Percentiles rank a stretch among this genome's conserved stretches.
phyloP scores from a whole-genome alignment of 2,113 vertebrate species.

The Egretta garzetta region DNA sequence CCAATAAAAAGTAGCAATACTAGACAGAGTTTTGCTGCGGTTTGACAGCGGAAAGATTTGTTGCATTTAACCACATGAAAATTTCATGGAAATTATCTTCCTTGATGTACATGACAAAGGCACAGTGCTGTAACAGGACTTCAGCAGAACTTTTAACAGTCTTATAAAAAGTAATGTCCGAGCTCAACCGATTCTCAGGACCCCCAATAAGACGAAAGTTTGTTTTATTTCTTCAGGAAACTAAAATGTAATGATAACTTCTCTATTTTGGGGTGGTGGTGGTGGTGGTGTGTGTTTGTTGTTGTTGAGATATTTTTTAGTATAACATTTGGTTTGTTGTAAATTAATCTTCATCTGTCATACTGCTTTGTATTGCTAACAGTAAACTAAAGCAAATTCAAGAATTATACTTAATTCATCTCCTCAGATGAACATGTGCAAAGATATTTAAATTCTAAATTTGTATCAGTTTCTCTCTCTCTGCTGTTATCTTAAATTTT shows the following conservation, averaged over 20 bases:
- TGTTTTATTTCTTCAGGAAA: neutral
- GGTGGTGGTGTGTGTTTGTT: accelerated
- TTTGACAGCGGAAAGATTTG: neutral
- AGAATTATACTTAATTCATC: neutral
- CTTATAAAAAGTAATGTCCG: neutral
- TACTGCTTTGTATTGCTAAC: neutral
- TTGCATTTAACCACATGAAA: neutral
- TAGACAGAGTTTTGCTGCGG: neutral
- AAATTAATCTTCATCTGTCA: neutral
- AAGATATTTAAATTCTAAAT: neutral
- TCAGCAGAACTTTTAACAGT: neutral
- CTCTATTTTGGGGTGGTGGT: accelerated
- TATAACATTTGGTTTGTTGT: neutral
- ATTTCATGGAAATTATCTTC: slow-evolving; percentile 8
- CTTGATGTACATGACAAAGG: neutral
- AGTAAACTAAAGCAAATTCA: neutral
- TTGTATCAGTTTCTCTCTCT: neutral
- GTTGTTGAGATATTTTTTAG: neutral
- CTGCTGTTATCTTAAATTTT: neutral
- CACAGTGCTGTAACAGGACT: neutral
- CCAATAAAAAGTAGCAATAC: neutral
- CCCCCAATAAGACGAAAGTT: neutral
- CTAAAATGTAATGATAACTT: neutral
- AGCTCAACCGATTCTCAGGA: neutral
- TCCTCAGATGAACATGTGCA: neutral